These are phyloP conservation scores for Ginglymostoma cirratum DNA, from an alignment of 2,113 vertebrate species.

Conservation along the genomic window DNA sequence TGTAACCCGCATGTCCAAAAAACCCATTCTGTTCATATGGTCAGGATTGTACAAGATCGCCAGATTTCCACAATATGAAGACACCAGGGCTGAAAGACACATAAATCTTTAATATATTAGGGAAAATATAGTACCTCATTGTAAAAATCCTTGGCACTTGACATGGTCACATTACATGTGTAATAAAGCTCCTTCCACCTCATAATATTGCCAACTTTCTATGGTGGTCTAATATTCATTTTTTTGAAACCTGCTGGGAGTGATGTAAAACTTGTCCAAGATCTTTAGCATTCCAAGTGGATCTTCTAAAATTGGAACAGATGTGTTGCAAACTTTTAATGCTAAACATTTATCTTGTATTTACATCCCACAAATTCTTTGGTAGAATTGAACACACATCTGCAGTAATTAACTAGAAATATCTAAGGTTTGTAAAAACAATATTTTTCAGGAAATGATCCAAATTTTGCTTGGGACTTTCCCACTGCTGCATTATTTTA, in stretches of 20 bases:
- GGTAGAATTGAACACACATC: not conserved
- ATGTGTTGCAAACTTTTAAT: not conserved
- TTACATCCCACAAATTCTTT: not conserved
- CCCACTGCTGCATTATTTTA: not conserved
- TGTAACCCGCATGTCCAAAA: not conserved
- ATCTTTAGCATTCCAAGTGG: not conserved
- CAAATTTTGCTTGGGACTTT: constrained; percentile 1
- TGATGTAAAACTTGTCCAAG: not conserved
- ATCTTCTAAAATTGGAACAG: constrained; percentile 27
- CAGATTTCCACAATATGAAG: not conserved
- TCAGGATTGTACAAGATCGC: not conserved
- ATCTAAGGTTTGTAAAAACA: not conserved
- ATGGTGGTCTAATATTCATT: constrained; percentile 16
- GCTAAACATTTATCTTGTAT: not conserved
- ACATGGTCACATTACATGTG: not conserved
- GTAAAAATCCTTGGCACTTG: not conserved
- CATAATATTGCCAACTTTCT: constrained; percentile 11
- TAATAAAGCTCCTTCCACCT: not conserved
- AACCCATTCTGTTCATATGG: constrained; percentile 1
- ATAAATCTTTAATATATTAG: constrained; percentile 6
- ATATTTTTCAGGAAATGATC: not conserved
- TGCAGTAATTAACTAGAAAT: not conserved
- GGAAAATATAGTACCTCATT: not conserved
- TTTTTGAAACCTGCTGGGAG: constrained; percentile 17
- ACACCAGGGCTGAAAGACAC: not conserved